Percentiles rank a stretch among this genome's conserved stretches.
phyloP scores from a whole-genome alignment of 2,888 invertebrate genomes.

The Micropterix aruncella region DNA sequence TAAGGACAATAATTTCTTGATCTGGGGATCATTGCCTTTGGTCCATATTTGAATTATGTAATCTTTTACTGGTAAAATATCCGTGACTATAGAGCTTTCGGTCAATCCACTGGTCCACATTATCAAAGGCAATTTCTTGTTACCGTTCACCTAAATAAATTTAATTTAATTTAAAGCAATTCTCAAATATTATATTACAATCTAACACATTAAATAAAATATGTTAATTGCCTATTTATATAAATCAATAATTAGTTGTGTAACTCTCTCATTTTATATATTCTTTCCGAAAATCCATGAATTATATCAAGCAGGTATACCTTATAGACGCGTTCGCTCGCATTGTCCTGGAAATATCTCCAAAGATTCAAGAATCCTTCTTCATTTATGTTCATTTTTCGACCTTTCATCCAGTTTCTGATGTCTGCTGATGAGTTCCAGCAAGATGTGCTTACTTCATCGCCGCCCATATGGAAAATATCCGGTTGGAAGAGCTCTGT shows the following conservation, averaged over 20 bases:
- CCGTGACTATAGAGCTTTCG: conserved; percentile 43
- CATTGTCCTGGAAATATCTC: conserved; percentile 61
- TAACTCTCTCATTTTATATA: too few relatives aligned
- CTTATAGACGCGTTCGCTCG: conserved; percentile 41
- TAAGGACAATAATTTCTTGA: conserved; percentile 51
- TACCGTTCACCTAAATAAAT: conserved; percentile 20
- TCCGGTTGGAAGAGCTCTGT: conserved; percentile 52
- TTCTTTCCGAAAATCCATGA: too few relatives aligned
- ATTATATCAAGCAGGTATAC: conserved; percentile 14
- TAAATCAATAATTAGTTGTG: too few relatives aligned
- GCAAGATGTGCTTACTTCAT: conserved; percentile 57
- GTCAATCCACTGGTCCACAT: conserved; percentile 77
- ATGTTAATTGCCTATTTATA: too few relatives aligned
- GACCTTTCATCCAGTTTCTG: conserved; percentile 49
- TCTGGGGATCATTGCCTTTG: conserved; percentile 44
- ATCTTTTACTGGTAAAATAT: conserved; percentile 53
- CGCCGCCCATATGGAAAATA: conserved; percentile 82
- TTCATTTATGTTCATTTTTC: conserved; percentile 45
- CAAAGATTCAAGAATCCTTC: conserved; percentile 52
- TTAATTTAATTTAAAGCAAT: too few relatives aligned
- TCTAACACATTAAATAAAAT: conserved; percentile 3
- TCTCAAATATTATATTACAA: too few relatives aligned
- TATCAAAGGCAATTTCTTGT: conserved; percentile 46
- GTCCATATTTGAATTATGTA: conserved; percentile 80
- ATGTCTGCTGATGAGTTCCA: conserved; percentile 64